Evolutionary conservation across 2,113 vertebrate species (phyloP).

Genomic region (Ochotona princeps): DNA sequence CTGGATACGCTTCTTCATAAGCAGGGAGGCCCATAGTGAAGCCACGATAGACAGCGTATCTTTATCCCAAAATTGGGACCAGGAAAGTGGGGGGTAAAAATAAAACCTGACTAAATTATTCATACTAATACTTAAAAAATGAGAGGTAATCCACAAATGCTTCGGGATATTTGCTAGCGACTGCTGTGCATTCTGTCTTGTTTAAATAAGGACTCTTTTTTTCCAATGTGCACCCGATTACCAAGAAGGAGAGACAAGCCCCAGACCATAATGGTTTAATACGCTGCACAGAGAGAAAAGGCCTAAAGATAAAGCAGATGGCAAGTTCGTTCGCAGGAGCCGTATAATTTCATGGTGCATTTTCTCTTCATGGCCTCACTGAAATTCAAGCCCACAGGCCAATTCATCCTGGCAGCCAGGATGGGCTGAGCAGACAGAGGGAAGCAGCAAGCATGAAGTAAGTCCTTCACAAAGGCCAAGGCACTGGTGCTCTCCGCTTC

Average conservation of each 20-base stretch:
- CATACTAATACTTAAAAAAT: constrained; percentile 49
- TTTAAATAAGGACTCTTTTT: constrained; percentile 57
- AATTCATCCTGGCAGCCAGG: constrained; percentile 81
- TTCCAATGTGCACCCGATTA: constrained; percentile 70
- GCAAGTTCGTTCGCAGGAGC: constrained; percentile 88
- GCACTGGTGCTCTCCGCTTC: neutral
- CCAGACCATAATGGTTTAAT: constrained; percentile 81
- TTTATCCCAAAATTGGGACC: neutral
- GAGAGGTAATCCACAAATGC: neutral
- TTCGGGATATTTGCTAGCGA: neutral
- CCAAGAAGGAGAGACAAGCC: constrained; percentile 65
- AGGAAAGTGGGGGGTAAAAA: neutral
- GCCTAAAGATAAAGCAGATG: constrained; percentile 89
- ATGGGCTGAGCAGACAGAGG: constrained; percentile 7
- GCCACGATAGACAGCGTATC: neutral
- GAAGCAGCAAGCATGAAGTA: neutral
- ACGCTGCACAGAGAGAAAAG: constrained; percentile 70
- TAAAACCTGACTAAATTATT: constrained; percentile 13
- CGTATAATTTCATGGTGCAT: constrained; percentile 96
- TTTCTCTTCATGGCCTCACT: constrained; percentile 94
- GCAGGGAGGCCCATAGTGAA: neutral
- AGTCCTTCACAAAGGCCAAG: too few relatives aligned
- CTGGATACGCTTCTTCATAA: neutral
- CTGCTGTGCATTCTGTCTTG: constrained; percentile 11
- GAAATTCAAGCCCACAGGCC: constrained; percentile 90